phyloP scores from a whole-genome alignment of 1,140 invertebrate species.

The Cardiocondyla obscurior region DNA sequence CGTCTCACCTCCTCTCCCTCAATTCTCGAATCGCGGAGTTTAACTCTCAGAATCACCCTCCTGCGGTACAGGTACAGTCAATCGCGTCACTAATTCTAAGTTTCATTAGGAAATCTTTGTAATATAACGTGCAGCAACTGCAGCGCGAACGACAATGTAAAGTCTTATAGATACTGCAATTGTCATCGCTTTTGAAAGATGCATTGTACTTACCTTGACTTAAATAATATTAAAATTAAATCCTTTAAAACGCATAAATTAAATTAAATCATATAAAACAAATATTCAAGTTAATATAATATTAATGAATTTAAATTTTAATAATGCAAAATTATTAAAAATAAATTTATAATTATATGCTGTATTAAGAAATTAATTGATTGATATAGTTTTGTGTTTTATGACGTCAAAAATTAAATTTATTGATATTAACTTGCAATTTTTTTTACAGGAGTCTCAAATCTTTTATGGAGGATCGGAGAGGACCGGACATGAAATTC shows the following conservation, averaged over 20 bases:
- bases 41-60: conserved; percentile 52
- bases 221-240: not conserved
- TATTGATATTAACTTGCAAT: not conserved
- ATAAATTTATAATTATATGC: not conserved
- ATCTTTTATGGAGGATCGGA: not conserved
- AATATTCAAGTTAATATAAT: not conserved
- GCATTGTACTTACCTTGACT: not conserved
- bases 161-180: no score
- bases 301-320: not conserved
- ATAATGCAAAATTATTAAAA: not conserved
- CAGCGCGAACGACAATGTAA: not conserved
- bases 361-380: not conserved
- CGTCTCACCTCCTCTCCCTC: conserved; percentile 45
- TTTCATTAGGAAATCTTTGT: conserved; percentile 53
- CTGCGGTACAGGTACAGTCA: conserved; percentile 55
- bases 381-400: not conserved
- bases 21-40: conserved; percentile 53
- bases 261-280: not conserved
- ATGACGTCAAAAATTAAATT: not conserved
- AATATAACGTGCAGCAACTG: not conserved
- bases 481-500: not conserved
- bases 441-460: not conserved
- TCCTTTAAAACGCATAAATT: not conserved
- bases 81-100: conserved; percentile 52
- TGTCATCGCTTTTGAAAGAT: not conserved